A percentile compares a stretch with the other conserved stretches of the same genome.
phyloP scores from a whole-genome alignment of 2,113 vertebrate species.

The Proteles cristata region DNA sequence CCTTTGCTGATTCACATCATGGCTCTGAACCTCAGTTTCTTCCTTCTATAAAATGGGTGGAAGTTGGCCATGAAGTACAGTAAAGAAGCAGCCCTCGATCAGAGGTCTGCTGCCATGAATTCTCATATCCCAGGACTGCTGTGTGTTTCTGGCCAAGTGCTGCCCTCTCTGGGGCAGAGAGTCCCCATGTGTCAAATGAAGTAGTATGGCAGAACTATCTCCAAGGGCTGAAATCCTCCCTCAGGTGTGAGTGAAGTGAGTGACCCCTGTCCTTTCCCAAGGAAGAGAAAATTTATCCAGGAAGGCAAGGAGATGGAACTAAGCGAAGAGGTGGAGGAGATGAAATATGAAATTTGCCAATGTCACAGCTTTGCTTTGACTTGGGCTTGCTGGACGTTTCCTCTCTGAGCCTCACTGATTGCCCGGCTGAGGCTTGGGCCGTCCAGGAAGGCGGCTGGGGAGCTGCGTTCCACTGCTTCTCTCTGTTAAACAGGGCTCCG shows the following conservation, averaged over 20 bases:
- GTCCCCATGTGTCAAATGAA: background rate
- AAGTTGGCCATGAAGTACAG: background rate
- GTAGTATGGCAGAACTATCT: background rate
- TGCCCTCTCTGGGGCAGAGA: constrained; percentile 3
- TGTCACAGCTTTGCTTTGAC: background rate
- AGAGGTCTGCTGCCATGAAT: background rate
- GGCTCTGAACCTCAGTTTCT: background rate
- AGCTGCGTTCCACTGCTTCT: background rate
- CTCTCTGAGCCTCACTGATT: background rate
- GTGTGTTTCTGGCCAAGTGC: background rate
- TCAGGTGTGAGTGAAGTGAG: background rate
- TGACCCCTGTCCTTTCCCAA: background rate
- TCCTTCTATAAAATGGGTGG: background rate
- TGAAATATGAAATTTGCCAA: background rate
- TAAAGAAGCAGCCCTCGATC: background rate
- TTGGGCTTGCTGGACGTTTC: background rate
- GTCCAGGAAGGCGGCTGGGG: fast-evolving
- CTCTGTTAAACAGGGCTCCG: background rate
- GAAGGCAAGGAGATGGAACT: background rate
- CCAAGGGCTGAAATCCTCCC: background rate
- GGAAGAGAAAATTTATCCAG: background rate
- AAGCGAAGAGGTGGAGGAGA: background rate
- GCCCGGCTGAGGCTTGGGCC: background rate
- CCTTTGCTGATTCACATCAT: background rate
- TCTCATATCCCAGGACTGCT: background rate